Evolutionary conservation across 2,797 vertebrate genomes (phyloP), one percentile per base, ranked within the genome.

Genomic region (Manis crassicaudata): DNA sequence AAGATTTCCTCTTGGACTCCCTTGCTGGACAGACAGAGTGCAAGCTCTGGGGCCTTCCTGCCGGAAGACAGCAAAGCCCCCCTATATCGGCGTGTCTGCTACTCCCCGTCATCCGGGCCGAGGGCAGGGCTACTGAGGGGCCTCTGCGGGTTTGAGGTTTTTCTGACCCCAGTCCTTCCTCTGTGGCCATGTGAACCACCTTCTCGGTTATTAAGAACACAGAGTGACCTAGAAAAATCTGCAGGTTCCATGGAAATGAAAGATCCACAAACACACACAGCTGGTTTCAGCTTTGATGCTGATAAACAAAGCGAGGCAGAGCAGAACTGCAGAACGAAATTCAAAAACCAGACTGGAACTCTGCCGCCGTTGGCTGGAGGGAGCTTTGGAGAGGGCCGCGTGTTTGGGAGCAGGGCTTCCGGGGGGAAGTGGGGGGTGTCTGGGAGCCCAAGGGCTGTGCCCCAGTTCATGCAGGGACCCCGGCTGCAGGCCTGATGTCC

Each of bases 271-370:
- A 89, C 89, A 98, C 88, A 97, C 97, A 97, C 97, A 96, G 96
- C 80, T 98, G 97, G 93, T 97, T 97, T 85, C 88, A 94, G 93
- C 97, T 95, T 94, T 96, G 97, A 96, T 94, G 27, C 92, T 92
- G 93, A 95, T 96, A 98, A 97, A 93, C 89, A 92, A 97, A 96
- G 97, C 62, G 54, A 65, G 65, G 93, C 10, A 75, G 89, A 97
- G 86, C 90, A 98, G 96, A 97, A 98, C 97, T 96, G 52, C 86
- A 98, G 72, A 97, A 97, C 16, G 76, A 95, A 98, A 98, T 98
- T 96, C 96, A 87, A 92, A 98, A 97, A 65, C 72, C 95, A 97
- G 96, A 91, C 72, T 67, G 84, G 94, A 96, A 97, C 95, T 97
- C 91, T 95, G 96, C 97, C 97, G 12, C 46, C 46, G 46, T 46